A percentile compares a stretch with the other conserved stretches of the same genome.
Conservation (phyloP, 2,113 vertebrate species). For the Gymnorhina tibicen region DNA sequence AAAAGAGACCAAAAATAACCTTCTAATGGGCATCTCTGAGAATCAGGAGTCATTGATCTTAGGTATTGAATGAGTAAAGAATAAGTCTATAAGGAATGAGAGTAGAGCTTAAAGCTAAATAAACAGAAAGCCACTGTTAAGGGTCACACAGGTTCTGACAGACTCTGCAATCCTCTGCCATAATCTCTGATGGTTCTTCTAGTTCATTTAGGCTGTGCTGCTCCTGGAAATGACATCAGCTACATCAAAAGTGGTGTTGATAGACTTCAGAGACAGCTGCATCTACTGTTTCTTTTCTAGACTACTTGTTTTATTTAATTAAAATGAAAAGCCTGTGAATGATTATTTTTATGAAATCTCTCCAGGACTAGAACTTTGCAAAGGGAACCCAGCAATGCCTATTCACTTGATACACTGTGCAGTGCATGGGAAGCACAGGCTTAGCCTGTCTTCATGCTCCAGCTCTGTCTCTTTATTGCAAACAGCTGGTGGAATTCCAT, state of each 20-base stretch:
- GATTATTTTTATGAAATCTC: background rate
- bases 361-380: background rate
- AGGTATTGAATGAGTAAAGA: background rate
- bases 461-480: background rate
- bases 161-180: background rate
- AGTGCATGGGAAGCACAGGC: background rate
- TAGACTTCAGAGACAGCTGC: background rate
- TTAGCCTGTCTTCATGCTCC: constrained; percentile 1
- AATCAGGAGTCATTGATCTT: background rate
- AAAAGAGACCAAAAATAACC: background rate
- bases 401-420: background rate
- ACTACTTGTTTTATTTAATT: background rate
- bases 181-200: background rate
- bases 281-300: background rate
- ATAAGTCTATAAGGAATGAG: background rate
- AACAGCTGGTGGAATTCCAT: constrained; percentile 29
- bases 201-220: background rate
- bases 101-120: background rate
- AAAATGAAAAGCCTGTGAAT: background rate
- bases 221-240: background rate
- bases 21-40: background rate
- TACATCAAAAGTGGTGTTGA: background rate
- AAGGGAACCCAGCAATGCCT: background rate
- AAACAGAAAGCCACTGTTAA: background rate
- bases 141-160: background rate